These are phyloP conservation scores for Diachrysia chrysitis DNA, from an alignment of 2,888 invertebrate species.

Conservation along the genomic window DNA sequence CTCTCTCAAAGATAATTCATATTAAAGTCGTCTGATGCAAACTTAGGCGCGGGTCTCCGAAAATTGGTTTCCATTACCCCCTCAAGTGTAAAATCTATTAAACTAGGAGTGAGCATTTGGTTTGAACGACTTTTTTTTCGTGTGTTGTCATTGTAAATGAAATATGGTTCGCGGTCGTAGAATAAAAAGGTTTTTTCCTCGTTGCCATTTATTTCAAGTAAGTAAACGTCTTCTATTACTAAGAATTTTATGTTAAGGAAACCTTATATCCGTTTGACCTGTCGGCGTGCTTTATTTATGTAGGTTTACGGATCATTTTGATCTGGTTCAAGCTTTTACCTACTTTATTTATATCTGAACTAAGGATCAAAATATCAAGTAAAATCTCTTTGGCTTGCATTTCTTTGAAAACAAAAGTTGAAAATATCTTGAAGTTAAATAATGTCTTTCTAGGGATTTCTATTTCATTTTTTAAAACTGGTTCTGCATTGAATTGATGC, in stretches of 20 bases:
- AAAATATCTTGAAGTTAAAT: background rate
- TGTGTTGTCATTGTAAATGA: slow-evolving; percentile 62
- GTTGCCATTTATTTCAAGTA: slow-evolving; percentile 14
- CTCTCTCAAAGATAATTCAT: slow-evolving; percentile 34
- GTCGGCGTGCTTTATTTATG: slow-evolving; percentile 2
- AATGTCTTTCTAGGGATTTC: background rate
- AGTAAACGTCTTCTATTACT: slow-evolving; percentile 1
- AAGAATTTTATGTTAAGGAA: slow-evolving; percentile 10
- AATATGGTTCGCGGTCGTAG: slow-evolving; percentile 42
- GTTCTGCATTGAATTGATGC: background rate
- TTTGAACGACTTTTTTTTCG: slow-evolving; percentile 73
- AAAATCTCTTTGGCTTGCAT: slow-evolving; percentile 3
- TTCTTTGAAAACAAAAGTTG: background rate
- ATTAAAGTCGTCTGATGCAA: slow-evolving; percentile 44
- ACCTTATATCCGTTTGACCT: slow-evolving; percentile 6
- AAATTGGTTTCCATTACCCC: slow-evolving; percentile 60
- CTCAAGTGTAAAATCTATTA: slow-evolving; percentile 74
- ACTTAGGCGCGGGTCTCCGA: slow-evolving; percentile 55
- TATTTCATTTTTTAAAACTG: background rate
- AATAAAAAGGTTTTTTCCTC: slow-evolving; percentile 28
- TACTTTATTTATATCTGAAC: background rate
- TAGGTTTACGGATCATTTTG: background rate
- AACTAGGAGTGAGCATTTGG: slow-evolving; percentile 70
- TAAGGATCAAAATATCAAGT: slow-evolving; percentile 4
- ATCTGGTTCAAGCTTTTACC: background rate